Percentiles rank a stretch among this genome's conserved stretches.
Evolutionary conservation across 2,797 vertebrate species (phyloP).

Genomic region (Craterocephalus amniculus): DNA sequence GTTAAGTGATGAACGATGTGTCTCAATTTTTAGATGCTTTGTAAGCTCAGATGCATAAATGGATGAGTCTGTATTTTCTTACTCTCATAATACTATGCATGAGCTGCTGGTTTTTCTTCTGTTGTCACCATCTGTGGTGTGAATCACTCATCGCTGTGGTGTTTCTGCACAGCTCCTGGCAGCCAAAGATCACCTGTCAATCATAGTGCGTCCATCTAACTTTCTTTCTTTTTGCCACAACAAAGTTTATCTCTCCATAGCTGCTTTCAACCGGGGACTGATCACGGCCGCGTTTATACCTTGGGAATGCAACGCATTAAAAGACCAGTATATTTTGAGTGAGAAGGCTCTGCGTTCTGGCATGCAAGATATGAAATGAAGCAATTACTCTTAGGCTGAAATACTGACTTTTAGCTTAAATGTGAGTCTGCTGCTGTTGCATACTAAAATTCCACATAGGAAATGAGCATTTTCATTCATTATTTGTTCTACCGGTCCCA

Average conservation of each 20-base stretch:
- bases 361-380: not conserved
- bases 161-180: constrained; percentile 43
- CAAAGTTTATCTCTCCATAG: constrained; percentile 20
- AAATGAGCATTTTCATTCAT: not conserved
- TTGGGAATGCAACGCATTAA: not conserved
- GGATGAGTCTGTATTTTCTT: constrained; percentile 2
- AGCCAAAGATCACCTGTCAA: constrained; percentile 60
- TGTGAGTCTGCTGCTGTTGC: not conserved
- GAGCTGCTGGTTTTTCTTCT: constrained; percentile 20
- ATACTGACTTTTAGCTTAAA: not conserved
- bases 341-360: not conserved
- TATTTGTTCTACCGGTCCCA: not conserved
- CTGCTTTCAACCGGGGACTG: not conserved
- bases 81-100: constrained; percentile 20
- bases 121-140: constrained; percentile 69
- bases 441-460: not conserved
- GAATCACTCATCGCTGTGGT: constrained; percentile 45
- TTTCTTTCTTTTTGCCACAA: constrained; percentile 17
- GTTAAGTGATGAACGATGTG: not conserved
- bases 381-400: not conserved
- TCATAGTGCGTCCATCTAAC: constrained; percentile 42
- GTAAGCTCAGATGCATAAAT: constrained; percentile 2
- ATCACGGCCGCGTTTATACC: not conserved
- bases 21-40: constrained; percentile 8
- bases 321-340: constrained; percentile 6